Conservation (phyloP, 2,113 vertebrate species). For the Neofelis nebulosa region DNA sequence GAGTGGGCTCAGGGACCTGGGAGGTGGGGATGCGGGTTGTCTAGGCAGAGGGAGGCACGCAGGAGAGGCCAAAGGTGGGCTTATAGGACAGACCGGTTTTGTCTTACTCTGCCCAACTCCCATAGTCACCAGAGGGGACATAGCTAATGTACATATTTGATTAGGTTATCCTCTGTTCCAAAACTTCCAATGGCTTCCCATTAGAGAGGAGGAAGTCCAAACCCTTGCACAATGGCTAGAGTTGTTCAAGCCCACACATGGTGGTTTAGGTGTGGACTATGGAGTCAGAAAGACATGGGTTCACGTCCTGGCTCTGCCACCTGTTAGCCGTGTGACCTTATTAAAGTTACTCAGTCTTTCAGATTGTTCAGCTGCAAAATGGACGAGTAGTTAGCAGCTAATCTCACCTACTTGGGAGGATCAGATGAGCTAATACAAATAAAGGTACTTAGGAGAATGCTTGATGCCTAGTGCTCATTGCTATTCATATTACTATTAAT, state of each 20-base stretch:
- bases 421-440: not conserved
- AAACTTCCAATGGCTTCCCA: not conserved
- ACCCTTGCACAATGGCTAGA: not conserved
- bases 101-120: not conserved
- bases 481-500: not conserved
- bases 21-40: not conserved
- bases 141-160: not conserved
- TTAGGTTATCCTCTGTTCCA: not conserved
- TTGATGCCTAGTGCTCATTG: not conserved
- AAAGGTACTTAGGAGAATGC: not conserved
- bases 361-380: not conserved
- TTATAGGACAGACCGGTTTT: not conserved
- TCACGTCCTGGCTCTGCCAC: not conserved
- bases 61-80: not conserved
- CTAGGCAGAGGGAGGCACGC: not conserved
- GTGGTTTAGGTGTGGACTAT: not conserved
- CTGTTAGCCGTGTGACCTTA: not conserved
- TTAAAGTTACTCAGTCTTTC: not conserved
- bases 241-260: not conserved
- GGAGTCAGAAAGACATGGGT: not conserved
- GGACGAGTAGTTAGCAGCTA: not conserved
- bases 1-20: not conserved
- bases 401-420: not conserved
- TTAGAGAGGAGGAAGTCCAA: not conserved
- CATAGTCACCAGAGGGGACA: not conserved